Evolutionary conservation across 1,140 invertebrate species (phyloP).

Genomic region (Heliothis virescens): DNA sequence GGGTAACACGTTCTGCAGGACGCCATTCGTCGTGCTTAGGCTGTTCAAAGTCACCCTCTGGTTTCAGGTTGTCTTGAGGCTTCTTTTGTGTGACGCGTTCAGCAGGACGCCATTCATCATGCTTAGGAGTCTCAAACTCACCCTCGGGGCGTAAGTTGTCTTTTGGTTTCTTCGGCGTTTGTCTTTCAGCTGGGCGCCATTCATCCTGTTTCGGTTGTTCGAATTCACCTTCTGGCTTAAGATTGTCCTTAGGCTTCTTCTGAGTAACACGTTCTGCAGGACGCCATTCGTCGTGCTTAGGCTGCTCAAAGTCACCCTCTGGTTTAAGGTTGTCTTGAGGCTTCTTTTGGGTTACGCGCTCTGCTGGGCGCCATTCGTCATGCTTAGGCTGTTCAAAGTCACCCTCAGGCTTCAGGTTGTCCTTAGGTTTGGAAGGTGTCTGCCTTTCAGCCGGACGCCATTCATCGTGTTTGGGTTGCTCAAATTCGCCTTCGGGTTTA

Average conservation of each 20-base stretch:
- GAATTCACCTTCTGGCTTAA: conserved; percentile 87
- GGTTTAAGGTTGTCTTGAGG: conserved; percentile 86
- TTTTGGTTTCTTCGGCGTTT: too few relatives aligned
- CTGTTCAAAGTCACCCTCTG: conserved; percentile 86
- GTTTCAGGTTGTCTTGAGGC: too few relatives aligned
- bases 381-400: conserved; percentile 31
- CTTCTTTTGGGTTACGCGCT: conserved; percentile 63
- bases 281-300: conserved; percentile 83
- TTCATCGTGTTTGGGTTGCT: conserved; percentile 76
- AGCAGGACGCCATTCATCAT: too few relatives aligned
- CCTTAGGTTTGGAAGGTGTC: conserved; percentile 28
- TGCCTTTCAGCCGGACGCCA: conserved; percentile 46
- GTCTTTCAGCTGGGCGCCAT: too few relatives aligned
- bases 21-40: conserved; percentile 79
- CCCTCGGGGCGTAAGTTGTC: too few relatives aligned
- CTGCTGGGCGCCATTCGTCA: conserved; percentile 52
- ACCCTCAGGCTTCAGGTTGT: conserved; percentile 35
- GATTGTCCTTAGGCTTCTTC: conserved; percentile 86
- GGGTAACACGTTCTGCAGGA: conserved; percentile 75
- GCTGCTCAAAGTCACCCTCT: conserved; percentile 89
- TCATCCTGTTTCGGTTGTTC: conserved; percentile 80
- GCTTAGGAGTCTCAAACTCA: too few relatives aligned
- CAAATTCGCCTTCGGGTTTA: conserved; percentile 88
- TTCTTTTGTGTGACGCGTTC: too few relatives aligned
- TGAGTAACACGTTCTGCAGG: conserved; percentile 87